Evolutionary conservation across 2,113 vertebrate genomes (phyloP).

Genomic region (Chlorocebus sabaeus): DNA sequence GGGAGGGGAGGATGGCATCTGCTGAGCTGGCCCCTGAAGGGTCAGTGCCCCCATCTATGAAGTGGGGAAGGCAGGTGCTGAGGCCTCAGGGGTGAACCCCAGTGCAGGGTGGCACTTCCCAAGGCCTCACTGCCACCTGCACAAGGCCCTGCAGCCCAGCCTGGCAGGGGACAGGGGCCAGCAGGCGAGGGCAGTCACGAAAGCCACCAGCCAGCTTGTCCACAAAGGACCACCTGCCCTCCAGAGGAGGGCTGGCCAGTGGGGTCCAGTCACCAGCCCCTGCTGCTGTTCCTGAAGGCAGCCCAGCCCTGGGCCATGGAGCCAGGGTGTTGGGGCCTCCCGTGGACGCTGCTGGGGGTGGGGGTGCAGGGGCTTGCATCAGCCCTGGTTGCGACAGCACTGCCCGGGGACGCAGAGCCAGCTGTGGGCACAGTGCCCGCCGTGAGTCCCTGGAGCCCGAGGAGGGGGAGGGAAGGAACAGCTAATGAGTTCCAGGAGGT

Average conservation of each 20-base stretch:
- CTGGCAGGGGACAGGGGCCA: neutral
- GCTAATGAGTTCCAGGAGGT: slow-evolving; percentile 85
- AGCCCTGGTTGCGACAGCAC: neutral
- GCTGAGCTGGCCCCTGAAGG: too few species aligned
- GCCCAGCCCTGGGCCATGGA: neutral
- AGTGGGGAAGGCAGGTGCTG: neutral
- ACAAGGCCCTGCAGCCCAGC: neutral
- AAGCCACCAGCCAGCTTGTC: neutral
- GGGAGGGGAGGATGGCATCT: neutral
- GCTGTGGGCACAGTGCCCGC: slow-evolving; percentile 1
- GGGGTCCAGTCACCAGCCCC: accelerated
- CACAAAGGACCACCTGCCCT: neutral
- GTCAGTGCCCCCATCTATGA: neutral
- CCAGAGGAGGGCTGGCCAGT: too few species aligned
- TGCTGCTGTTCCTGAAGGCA: neutral
- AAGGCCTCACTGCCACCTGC: neutral
- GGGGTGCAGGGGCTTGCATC: neutral
- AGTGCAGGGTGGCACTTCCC: neutral
- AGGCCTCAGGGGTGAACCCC: neutral
- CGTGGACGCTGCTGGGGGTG: neutral
- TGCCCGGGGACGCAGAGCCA: neutral
- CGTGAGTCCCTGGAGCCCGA: accelerated
- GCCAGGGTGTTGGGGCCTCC: neutral
- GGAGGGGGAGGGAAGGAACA: slow-evolving; percentile 27
- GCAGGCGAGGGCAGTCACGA: neutral